phyloP scores from a whole-genome alignment of 2,113 vertebrate genomes.

The Cyprinodon variegatus region DNA sequence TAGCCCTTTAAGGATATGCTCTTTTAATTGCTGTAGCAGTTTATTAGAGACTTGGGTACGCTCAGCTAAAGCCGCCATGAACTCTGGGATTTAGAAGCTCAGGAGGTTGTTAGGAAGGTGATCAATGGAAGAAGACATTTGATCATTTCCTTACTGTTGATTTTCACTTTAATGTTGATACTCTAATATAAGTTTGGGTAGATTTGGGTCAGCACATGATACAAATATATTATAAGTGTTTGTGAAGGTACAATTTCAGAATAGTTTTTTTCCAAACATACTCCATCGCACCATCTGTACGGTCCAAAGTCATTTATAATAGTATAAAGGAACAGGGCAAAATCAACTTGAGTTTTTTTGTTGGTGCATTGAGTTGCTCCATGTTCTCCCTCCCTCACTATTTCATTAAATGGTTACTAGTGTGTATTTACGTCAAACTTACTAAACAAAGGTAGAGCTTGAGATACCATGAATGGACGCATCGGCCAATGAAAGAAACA shows the following conservation, averaged over 20 bases:
- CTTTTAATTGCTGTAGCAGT: constrained; percentile 68
- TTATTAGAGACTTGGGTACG: constrained; percentile 59
- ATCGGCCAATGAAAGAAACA: no score
- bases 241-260: not conserved
- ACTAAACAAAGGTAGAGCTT: no score
- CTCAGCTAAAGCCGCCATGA: constrained; percentile 56
- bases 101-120: not conserved
- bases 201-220: no score
- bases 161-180: not conserved
- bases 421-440: no score
- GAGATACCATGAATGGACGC: no score
- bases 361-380: no score
- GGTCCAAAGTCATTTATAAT: not conserved
- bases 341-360: no score
- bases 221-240: not conserved
- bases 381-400: no score
- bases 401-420: no score
- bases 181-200: not conserved
- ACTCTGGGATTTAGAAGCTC: constrained; percentile 43
- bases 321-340: no score
- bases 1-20: constrained; percentile 57
- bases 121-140: constrained; percentile 2
- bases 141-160: not conserved
- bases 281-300: no score
- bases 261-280: not conserved